Evolutionary conservation across 2,888 invertebrate genomes (phyloP), one percentile per base, ranked within the genome.

Genomic region (Lithosia quadra): DNA sequence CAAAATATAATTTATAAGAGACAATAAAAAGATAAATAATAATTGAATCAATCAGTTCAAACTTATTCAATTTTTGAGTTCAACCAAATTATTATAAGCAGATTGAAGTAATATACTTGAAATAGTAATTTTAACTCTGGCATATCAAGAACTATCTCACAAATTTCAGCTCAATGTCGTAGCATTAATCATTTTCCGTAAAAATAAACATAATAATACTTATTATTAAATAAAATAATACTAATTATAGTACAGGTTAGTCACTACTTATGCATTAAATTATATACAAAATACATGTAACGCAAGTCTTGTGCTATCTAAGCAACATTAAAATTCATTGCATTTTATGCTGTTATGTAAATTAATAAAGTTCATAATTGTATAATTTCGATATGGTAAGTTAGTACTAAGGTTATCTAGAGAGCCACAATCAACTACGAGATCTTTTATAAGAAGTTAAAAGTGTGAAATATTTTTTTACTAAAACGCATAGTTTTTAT

Each of bases 331-430:
- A 69, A 73, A 74, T 71, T 88, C 88, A 89, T 90, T 92, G 93
- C 93, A 92, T 92, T 91, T 89, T 72, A 92, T 92, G 92, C 92
- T 80, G 84, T 75, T 74, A 71, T 71, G n/a, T 63, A 57, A 58
- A 65, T 5, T 56, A 75, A 72, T 53, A 22, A 59, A 69, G 68
- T 65, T 15, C 56, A 64, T 55, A 63, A 70, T 65, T 73, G 66
- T 67, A 71, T 72, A 69, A 69, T 65, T 71, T 73, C 69, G 77
- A 79, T 79, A 79, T 80, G 78, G 57, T 62, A 62, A 69, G 60
- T 65, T 61, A 1, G 28, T 53, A 24, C 59, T 36, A 58, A 56
- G 63, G 43, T 7, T 39, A 11, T 62, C 22, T 15, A 36, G 2
- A 68, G 59, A 49, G 10, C 57, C 60, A 66, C 67, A 70, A 62